These are phyloP conservation scores for Lepilemur ruficaudatus DNA, from an alignment of 2,797 vertebrate species.

Conservation along the genomic window DNA sequence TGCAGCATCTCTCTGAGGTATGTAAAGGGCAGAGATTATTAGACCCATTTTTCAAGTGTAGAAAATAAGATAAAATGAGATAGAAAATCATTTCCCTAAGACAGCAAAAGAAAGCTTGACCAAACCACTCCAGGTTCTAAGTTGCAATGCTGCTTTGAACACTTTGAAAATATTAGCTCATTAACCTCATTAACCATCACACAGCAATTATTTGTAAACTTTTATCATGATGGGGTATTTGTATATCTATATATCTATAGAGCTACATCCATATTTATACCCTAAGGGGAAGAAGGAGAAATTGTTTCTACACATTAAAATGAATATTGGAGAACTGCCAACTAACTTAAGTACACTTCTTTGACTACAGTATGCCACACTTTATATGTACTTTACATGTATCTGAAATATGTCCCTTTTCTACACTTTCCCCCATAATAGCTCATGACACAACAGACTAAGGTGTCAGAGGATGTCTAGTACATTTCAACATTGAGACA, in stretches of 20 bases:
- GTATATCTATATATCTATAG: neutral
- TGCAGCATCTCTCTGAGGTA: conserved; percentile 10
- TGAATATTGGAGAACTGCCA: neutral
- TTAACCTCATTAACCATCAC: neutral
- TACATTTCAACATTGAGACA: neutral
- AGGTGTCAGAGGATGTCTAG: neutral
- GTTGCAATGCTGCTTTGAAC: neutral
- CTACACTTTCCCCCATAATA: rapidly evolving
- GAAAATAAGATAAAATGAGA: conserved; percentile 47
- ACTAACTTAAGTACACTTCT: neutral
- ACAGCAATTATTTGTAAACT: neutral
- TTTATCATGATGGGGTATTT: neutral
- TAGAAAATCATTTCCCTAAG: conserved; percentile 48
- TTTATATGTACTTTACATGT: neutral
- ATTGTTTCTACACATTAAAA: neutral
- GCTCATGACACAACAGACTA: neutral
- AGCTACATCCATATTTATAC: neutral
- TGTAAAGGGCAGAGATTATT: conserved; percentile 63
- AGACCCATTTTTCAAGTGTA: conserved; percentile 68
- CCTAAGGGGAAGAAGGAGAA: neutral
- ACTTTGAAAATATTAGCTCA: neutral
- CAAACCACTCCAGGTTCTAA: neutral
- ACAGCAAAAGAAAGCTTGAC: neutral
- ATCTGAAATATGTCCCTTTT: neutral
- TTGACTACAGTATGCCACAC: neutral